Conservation (phyloP, 2,888 invertebrate genomes). For the Syrista parreyssii region DNA sequence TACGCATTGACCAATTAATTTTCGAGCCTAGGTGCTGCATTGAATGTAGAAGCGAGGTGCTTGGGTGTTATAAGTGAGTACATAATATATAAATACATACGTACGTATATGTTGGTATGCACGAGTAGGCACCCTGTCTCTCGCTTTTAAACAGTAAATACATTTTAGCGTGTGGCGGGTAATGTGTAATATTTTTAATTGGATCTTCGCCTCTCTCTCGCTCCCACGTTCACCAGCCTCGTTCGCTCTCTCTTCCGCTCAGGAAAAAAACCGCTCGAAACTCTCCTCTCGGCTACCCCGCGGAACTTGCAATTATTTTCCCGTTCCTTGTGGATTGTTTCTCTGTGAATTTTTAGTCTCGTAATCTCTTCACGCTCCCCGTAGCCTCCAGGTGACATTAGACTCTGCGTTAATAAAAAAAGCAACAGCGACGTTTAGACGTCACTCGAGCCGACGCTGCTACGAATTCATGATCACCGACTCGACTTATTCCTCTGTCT, state of each 20-base stretch:
- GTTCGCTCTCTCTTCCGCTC: conserved; percentile 6
- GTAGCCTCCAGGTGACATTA: conserved; percentile 53
- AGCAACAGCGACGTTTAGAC: neutral
- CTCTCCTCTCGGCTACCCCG: conserved; percentile 34
- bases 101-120: conserved; percentile 1
- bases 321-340: conserved; percentile 61
- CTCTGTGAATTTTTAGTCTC: conserved; percentile 51
- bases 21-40: neutral
- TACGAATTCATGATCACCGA: neutral
- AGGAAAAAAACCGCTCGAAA: conserved; percentile 35
- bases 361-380: conserved; percentile 41
- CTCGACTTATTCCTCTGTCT: neutral
- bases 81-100: conserved; percentile 2
- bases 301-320: conserved; percentile 65
- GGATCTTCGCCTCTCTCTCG: conserved; percentile 56
- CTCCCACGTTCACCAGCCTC: conserved; percentile 13
- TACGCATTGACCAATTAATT: conserved; percentile 37
- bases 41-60: neutral
- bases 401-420: conserved; percentile 25
- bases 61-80: conserved; percentile 1
- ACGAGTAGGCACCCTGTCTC: conserved; percentile 32
- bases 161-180: conserved; percentile 60
- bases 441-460: neutral
- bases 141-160: conserved; percentile 62
- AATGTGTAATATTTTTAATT: conserved; percentile 67